Percentiles rank a stretch among this genome's conserved stretches.
These are phyloP conservation scores for Cactoblastis cactorum DNA, from an alignment of 2,888 invertebrate species.

Conservation along the genomic window DNA sequence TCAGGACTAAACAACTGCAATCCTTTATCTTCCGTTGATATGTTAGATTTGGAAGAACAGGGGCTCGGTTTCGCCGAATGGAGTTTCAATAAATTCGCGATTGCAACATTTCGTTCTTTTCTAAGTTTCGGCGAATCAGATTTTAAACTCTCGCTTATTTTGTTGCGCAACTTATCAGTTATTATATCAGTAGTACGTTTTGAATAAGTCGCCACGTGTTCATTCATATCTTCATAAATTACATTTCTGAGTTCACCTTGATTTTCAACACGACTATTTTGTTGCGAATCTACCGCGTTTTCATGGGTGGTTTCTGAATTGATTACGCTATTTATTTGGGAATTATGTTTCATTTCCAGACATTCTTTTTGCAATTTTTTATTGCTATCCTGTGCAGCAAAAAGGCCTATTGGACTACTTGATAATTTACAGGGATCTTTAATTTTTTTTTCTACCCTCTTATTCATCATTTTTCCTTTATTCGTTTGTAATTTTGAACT, in stretches of 20 bases:
- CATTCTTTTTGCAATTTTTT: neutral
- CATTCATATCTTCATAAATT: conserved; percentile 6
- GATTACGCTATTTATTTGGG: no score
- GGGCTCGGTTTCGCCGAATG: conserved; percentile 26
- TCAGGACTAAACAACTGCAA: conserved; percentile 44
- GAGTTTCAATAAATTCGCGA: conserved; percentile 46
- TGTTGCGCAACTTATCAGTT: conserved; percentile 33
- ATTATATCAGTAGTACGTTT: conserved; percentile 24
- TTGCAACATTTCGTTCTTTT: conserved; percentile 49
- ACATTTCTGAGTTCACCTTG: neutral
- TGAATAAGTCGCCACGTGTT: conserved; percentile 8
- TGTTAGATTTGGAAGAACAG: conserved; percentile 6
- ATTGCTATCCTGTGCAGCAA: neutral
- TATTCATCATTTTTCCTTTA: neutral
- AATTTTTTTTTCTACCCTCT: neutral
- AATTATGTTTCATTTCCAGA: no score
- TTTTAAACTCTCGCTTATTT: conserved; percentile 37
- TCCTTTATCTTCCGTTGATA: conserved; percentile 17
- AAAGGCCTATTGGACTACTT: no score
- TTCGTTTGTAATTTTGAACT: neutral
- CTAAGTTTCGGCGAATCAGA: conserved; percentile 32
- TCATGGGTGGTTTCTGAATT: neutral
- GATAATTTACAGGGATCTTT: no score
- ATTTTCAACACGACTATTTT: neutral
- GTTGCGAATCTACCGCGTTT: neutral